Conservation (phyloP, 2,888 invertebrate species). For the Acleris cristana region DNA sequence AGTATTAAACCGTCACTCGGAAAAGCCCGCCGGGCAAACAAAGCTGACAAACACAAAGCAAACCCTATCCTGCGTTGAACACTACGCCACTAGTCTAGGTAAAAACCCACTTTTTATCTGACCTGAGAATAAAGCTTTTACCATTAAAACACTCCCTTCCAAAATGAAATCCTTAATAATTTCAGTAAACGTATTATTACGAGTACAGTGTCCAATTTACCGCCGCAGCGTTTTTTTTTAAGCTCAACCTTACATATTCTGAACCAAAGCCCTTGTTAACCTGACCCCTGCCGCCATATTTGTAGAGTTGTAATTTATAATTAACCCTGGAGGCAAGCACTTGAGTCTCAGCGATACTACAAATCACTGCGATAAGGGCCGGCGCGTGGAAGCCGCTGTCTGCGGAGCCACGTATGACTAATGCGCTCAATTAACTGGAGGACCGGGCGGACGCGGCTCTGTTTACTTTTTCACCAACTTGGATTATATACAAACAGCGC, state of each 20-base stretch:
- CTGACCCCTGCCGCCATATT: slow-evolving; percentile 34
- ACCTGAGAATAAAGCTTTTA: too few relatives aligned
- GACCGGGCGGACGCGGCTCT: slow-evolving; percentile 54
- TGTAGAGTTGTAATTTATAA: slow-evolving; percentile 54
- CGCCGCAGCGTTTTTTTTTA: too few relatives aligned
- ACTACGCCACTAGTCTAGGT: too few relatives aligned
- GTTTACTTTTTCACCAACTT: slow-evolving; percentile 71
- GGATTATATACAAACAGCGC: slow-evolving; percentile 59
- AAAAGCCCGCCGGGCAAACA: too few relatives aligned
- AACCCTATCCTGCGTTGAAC: too few relatives aligned
- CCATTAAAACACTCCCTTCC: too few relatives aligned
- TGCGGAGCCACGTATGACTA: slow-evolving; percentile 60
- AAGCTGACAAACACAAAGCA: too few relatives aligned
- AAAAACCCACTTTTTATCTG: too few relatives aligned
- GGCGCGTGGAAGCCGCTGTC: slow-evolving; percentile 53
- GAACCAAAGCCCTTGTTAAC: slow-evolving; percentile 28
- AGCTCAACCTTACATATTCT: not conserved
- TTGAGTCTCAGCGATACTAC: slow-evolving; percentile 70
- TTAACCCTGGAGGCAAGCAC: slow-evolving; percentile 57
- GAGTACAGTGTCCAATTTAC: too few relatives aligned
- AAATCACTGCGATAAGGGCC: slow-evolving; percentile 74
- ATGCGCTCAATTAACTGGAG: slow-evolving; percentile 74
- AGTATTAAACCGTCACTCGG: too few relatives aligned
- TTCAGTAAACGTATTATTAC: too few relatives aligned
- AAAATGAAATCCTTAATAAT: too few relatives aligned